These are phyloP conservation scores for Heliconius hermathena DNA, from an alignment of 1,140 invertebrate species.

Conservation along the genomic window DNA sequence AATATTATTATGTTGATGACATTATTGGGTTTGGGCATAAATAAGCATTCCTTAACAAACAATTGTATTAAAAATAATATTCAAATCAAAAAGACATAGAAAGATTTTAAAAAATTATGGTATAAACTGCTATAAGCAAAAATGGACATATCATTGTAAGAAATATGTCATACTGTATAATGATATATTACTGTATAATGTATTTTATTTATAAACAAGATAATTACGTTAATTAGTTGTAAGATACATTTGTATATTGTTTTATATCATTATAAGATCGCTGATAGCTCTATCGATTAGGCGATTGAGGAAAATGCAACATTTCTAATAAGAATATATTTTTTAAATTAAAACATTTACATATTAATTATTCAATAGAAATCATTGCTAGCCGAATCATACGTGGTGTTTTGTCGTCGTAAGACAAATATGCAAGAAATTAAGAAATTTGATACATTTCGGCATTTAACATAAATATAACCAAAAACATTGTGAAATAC, in stretches of 20 bases:
- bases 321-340: neutral
- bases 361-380: neutral
- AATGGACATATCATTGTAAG: neutral
- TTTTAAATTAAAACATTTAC: neutral
- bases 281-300: neutral
- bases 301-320: neutral
- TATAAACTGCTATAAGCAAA: neutral
- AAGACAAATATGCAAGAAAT: conserved; percentile 32
- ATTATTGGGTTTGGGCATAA: too few relatives aligned
- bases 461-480: conserved; percentile 43
- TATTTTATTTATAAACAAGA: neutral
- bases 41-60: too few relatives aligned
- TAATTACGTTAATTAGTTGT: neutral
- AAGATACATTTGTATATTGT: neutral
- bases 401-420: conserved; percentile 20
- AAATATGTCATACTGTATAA: conserved; percentile 3
- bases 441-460: conserved; percentile 58
- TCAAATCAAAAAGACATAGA: too few relatives aligned
- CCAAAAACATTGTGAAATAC: conserved; percentile 25
- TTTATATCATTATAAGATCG: neutral
- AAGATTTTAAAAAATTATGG: neutral
- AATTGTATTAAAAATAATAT: too few relatives aligned
- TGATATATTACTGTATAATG: too few relatives aligned
- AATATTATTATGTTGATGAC: too few relatives aligned
- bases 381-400: neutral